Conservation (phyloP, 1,140 invertebrate genomes). For the Apis florea region DNA sequence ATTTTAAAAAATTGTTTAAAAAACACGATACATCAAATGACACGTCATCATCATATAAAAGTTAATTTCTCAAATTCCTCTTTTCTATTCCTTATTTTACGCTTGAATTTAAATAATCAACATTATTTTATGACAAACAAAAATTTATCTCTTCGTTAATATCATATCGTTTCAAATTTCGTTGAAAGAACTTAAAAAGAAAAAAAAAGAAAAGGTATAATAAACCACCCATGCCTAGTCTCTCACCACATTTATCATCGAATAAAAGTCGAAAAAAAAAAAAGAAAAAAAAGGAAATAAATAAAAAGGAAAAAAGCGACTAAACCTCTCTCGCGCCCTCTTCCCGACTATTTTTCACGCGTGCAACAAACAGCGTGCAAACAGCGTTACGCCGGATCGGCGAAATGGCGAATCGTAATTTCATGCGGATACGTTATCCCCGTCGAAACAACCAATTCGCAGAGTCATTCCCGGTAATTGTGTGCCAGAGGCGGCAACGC, state of each 20-base stretch:
- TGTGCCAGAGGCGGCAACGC: neutral
- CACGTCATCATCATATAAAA: too few species aligned
- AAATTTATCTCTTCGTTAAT: neutral
- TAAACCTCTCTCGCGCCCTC: neutral
- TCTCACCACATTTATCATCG: neutral
- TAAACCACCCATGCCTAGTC: neutral
- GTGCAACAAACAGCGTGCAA: conserved; percentile 4
- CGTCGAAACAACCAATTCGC: conserved; percentile 47
- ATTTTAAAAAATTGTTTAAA: too few species aligned
- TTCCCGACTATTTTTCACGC: neutral
- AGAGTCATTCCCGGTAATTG: conserved; percentile 48
- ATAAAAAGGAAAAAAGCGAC: neutral
- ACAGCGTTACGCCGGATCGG: conserved; percentile 13
- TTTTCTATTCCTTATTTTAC: too few species aligned
- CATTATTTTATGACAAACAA: too few species aligned
- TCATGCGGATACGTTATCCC: conserved; percentile 49
- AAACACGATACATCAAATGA: too few species aligned
- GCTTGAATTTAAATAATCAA: too few species aligned
- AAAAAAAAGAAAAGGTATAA: neutral
- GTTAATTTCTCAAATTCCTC: too few species aligned
- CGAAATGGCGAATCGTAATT: conserved; percentile 43
- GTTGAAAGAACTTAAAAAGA: neutral
- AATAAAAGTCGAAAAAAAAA: neutral
- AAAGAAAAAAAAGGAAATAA: too few species aligned
- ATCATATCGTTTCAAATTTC: neutral